Evolutionary conservation across 2,113 vertebrate species (phyloP).

Genomic region (Megalops atlanticus): DNA sequence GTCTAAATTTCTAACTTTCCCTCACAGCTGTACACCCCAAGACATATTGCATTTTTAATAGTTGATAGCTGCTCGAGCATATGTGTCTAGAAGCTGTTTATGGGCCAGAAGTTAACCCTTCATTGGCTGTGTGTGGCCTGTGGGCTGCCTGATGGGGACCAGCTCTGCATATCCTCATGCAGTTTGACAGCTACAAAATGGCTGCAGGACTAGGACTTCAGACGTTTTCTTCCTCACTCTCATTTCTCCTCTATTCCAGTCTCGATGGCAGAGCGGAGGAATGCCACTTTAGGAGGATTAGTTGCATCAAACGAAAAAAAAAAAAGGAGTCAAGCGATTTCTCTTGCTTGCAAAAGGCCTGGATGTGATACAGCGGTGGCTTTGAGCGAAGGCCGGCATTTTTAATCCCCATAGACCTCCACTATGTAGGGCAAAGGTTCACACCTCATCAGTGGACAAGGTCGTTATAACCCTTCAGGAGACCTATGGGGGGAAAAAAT

Average conservation of each 20-base stretch:
- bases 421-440: slow-evolving; percentile 18
- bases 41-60: too few relatives aligned
- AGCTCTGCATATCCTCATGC: neutral
- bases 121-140: too few relatives aligned
- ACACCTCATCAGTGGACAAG: neutral
- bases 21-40: too few relatives aligned
- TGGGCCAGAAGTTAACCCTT: too few relatives aligned
- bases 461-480: slow-evolving; percentile 48
- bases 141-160: too few relatives aligned
- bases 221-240: neutral
- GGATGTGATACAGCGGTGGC: neutral
- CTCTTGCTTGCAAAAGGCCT: neutral
- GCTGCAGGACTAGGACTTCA: neutral
- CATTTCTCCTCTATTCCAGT: neutral
- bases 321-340: neutral
- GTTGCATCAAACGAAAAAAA: too few relatives aligned
- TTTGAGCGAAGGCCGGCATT: neutral
- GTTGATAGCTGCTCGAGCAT: too few relatives aligned
- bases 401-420: neutral
- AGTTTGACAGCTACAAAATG: neutral
- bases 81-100: too few relatives aligned
- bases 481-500: neutral
- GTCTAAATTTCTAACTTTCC: too few relatives aligned
- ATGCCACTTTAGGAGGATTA: too few relatives aligned
- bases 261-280: too few relatives aligned